These are phyloP conservation scores for Merodon equestris DNA, from an alignment of 2,888 invertebrate species.

Conservation along the genomic window DNA sequence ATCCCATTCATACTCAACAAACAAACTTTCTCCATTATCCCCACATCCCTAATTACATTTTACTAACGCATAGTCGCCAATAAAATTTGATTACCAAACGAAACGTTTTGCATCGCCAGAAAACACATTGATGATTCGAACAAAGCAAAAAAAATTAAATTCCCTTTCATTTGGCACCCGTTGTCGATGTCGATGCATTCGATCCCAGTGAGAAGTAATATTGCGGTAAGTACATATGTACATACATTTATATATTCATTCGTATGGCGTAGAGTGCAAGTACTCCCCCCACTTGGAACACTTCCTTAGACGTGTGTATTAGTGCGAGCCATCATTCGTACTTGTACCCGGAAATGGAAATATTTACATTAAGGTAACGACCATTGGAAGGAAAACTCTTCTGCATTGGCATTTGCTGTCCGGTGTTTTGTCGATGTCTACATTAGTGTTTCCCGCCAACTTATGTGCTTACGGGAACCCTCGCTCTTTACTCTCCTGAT, in stretches of 20 bases:
- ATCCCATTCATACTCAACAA: too few relatives aligned
- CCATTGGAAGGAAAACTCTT: conserved; percentile 20
- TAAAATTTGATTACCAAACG: conserved; percentile 23
- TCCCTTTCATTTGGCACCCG: conserved; percentile 40
- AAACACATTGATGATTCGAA: not conserved
- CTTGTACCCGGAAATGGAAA: conserved; percentile 45
- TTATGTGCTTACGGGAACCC: too few relatives aligned
- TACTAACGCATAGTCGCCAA: conserved; percentile 1
- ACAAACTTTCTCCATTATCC: too few relatives aligned
- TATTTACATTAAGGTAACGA: conserved; percentile 40
- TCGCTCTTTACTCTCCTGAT: too few relatives aligned
- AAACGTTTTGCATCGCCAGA: not conserved
- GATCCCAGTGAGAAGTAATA: conserved; percentile 26
- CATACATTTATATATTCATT: too few relatives aligned
- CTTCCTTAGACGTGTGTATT: conserved; percentile 2
- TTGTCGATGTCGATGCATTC: conserved; percentile 1
- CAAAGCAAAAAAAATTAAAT: conserved; percentile 1
- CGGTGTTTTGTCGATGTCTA: too few relatives aligned
- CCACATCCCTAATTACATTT: too few relatives aligned
- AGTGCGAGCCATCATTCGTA: conserved; percentile 9
- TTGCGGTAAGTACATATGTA: too few relatives aligned
- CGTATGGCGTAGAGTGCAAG: too few relatives aligned
- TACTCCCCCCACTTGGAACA: too few relatives aligned
- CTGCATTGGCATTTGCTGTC: conserved; percentile 7
- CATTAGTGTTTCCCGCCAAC: too few relatives aligned